Evolutionary conservation across 2,888 invertebrate genomes (phyloP).

Genomic region (Phortica okadai): DNA sequence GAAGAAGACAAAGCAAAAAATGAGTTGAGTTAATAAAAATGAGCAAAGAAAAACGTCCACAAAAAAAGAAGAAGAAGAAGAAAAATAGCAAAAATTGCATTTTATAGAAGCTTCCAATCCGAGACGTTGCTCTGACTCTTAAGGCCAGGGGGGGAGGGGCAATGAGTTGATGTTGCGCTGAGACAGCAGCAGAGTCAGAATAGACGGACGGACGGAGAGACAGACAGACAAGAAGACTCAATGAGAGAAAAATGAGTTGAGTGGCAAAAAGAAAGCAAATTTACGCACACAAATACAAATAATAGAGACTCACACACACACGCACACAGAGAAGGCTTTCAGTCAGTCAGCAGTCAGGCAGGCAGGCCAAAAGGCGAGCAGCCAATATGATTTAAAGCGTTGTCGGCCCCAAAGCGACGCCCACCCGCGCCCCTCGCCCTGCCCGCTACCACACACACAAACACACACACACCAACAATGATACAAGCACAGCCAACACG

Average conservation of each 20-base stretch:
- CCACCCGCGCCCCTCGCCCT: conserved; percentile 56
- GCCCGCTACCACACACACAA: conserved; percentile 45
- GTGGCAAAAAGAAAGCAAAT: conserved; percentile 52
- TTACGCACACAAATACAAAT: conserved; percentile 16
- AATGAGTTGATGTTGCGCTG: conserved; percentile 12
- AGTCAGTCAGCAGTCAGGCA: conserved; percentile 40
- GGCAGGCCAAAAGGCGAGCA: conserved; percentile 19
- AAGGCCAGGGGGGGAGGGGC: neutral
- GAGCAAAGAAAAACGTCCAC: conserved; percentile 3
- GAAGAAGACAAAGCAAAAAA: conserved; percentile 13
- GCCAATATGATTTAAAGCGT: conserved; percentile 70
- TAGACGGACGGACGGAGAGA: conserved; percentile 37
- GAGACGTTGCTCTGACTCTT: conserved; percentile 50
- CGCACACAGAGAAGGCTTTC: conserved; percentile 36
- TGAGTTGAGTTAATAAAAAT: neutral
- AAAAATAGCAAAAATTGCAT: conserved; percentile 63
- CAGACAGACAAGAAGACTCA: conserved; percentile 45
- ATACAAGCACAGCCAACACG: conserved; percentile 12
- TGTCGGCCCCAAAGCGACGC: conserved; percentile 59
- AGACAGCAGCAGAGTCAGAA: conserved; percentile 44
- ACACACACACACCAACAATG: conserved; percentile 39
- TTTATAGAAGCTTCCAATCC: conserved; percentile 74
- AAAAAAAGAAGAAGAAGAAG: conserved; percentile 38
- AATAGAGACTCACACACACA: conserved; percentile 45
- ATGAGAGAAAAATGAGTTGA: conserved; percentile 54